Evolutionary conservation across 1,140 invertebrate species (phyloP), one percentile per base, ranked within the genome.

Genomic region (Polypedilum pembai): DNA sequence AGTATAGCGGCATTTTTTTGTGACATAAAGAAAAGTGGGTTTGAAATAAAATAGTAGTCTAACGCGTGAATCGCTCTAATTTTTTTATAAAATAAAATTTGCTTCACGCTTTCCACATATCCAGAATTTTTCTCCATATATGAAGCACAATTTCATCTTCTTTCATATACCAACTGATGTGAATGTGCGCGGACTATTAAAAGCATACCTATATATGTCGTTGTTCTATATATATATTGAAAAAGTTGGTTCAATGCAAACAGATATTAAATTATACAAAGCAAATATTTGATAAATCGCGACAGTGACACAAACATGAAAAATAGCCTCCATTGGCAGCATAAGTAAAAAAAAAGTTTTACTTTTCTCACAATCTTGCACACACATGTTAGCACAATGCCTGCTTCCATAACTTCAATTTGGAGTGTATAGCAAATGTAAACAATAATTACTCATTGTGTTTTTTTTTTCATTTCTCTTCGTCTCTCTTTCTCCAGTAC

Each of bases 371-470:
- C n/a, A 56, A 56, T n/a, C 24, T 33, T 56, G 45, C 45, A 56
- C 45, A 56, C 45, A 56, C n/a, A 56, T 56, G 45, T 56, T 56
- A 12, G n/a, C 45, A 56, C n/a, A 56, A 56, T 56, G 45, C 41
- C 41, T 45, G 8, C 45, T 56, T 56, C 45, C 45, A 56, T 56
- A 33, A 33, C 24, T 33, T 33, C 24, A 33, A 33, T 33, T 33
- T 33, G 24, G 45, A 56, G 45, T 56, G 12, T 56, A 56, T 12
- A 56, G 45, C 45, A 18, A 69, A 69, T 69, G 17, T 69, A 69
- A 69, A 69, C 65, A 69, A 69, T 69, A 69, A 69, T 69, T 69
- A 69, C 65, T 69, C 65, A 69, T 69, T 69, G 65, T 56, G 45
- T 56, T 56, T 56, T 56, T 56, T 56, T n/a, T 8, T 45, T 45